Evolutionary conservation across 1,140 invertebrate genomes (phyloP).

Genomic region (Agraylea sexmaculata): DNA sequence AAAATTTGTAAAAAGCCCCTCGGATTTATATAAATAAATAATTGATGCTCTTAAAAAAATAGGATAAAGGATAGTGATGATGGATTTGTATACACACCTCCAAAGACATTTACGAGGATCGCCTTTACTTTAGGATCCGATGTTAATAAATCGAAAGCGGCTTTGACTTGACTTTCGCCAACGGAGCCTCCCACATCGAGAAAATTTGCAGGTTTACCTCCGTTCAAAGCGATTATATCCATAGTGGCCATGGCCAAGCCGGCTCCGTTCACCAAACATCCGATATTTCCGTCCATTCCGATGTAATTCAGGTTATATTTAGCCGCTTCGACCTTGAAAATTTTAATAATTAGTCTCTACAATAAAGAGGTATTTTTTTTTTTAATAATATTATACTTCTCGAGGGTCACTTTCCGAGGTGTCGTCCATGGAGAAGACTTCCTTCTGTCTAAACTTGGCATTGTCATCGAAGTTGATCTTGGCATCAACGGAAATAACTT

Average conservation of each 20-base stretch:
- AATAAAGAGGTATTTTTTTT: neutral
- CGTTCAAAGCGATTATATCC: constrained; percentile 92
- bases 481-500: constrained; percentile 95
- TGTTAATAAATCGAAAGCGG: constrained; percentile 92
- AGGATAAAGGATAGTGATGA: too few relatives aligned
- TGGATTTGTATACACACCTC: constrained; percentile 45
- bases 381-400: constrained; percentile 47
- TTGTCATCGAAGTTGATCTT: constrained; percentile 99
- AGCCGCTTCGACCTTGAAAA: constrained; percentile 56
- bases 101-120: constrained; percentile 97
- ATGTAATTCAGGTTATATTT: constrained; percentile 93
- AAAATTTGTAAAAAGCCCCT: too few relatives aligned
- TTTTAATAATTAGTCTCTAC: constrained; percentile 1
- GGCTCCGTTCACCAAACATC: constrained; percentile 89
- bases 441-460: constrained; percentile 85
- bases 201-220: constrained; percentile 91
- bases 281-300: constrained; percentile 96
- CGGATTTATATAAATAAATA: too few relatives aligned
- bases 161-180: constrained; percentile 82
- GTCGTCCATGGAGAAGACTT: constrained; percentile 77
- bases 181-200: constrained; percentile 93
- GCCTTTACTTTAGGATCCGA: constrained; percentile 83
- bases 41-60: too few relatives aligned
- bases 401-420: constrained; percentile 73
- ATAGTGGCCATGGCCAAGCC: constrained; percentile 99